Evolutionary conservation across 2,888 invertebrate genomes (phyloP).

Genomic region (Blera fallax): DNA sequence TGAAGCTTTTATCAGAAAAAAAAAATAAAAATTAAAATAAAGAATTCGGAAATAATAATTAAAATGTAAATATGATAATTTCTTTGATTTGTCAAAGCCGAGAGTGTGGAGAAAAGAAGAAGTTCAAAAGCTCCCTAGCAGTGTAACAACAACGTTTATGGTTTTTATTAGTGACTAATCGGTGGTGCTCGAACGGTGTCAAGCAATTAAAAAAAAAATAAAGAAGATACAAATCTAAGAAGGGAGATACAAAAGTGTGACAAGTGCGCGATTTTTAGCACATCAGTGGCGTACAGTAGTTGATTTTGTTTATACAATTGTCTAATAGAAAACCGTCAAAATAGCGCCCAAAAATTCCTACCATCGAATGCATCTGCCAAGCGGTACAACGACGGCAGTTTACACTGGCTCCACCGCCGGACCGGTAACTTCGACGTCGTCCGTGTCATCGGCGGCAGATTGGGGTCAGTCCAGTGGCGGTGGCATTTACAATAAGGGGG

Average conservation of each 20-base stretch:
- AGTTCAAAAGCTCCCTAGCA: slow-evolving; percentile 31
- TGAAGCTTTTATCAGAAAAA: slow-evolving; percentile 8
- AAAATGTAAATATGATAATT: slow-evolving; percentile 38
- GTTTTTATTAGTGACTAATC: slow-evolving; percentile 47
- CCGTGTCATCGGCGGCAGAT: slow-evolving; percentile 74
- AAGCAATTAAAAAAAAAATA: slow-evolving; percentile 1
- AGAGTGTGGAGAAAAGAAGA: not conserved
- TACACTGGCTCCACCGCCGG: slow-evolving; percentile 75
- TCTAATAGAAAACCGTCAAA: slow-evolving; percentile 76
- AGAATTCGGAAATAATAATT: slow-evolving; percentile 20
- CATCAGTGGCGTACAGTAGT: not conserved
- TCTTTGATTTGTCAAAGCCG: slow-evolving; percentile 4
- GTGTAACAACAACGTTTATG: slow-evolving; percentile 21
- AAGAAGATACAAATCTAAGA: not conserved
- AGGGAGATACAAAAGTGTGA: not conserved
- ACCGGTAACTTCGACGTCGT: slow-evolving; percentile 74
- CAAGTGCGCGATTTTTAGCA: not conserved
- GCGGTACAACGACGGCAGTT: slow-evolving; percentile 77
- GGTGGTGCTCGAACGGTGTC: slow-evolving; percentile 11
- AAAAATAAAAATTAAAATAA: too few species aligned
- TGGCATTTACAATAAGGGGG: slow-evolving; percentile 75
- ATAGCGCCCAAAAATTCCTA: slow-evolving; percentile 79
- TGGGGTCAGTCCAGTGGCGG: slow-evolving; percentile 74
- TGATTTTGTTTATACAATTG: slow-evolving; percentile 24
- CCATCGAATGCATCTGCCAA: slow-evolving; percentile 80